Evolutionary conservation across 2,888 invertebrate genomes (phyloP), one percentile per base, ranked within the genome.

Genomic region (Scaeva pyrastri): DNA sequence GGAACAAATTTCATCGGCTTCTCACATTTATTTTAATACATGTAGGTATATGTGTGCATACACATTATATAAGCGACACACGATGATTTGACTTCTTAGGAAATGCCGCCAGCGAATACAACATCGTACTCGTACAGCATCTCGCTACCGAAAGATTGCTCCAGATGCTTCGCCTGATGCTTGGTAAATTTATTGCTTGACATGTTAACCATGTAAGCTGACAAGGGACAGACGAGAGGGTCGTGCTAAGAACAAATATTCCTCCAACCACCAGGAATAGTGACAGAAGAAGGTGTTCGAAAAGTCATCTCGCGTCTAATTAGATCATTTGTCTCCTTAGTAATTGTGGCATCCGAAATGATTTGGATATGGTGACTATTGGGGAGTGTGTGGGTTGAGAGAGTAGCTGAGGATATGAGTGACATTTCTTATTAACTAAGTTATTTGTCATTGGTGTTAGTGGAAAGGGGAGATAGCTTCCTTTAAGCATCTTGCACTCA

Each of bases 301-400:
- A 81, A 76, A 85, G 85, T 81, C 81, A 85, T 85, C 85, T 85
- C 81, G 75, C 76, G 68, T 85, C 85, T 85, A 85, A 85, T 85
- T 81, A 85, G 85, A 85, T 85, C 85, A 85, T 85, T 85, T 85
- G 85, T 85, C 85, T 85, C 68, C 45, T 50, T 52, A 60, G 55
- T 52, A 14, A 66, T 48, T 66, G 66, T 66, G 26, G 64, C 3
- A 45, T 45, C 26, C 19, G 31, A 31, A 60, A 50, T 68, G 11
- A 36, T 52, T 52, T 39, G 12, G 19, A 11, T 12, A 19, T n/a
- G 10, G 52, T n/a, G 36, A 43, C 14, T 39, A 14, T 26, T 11
- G 60, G 36, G 39, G 12, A 43, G 56, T 62, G 26, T 74, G 56
- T n/a, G 52, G 16, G 45, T 11, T 14, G 50, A 72, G 19, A 23